Percentiles rank a stretch among this genome's conserved stretches.
These are phyloP conservation scores for Quadroppia sp. DNA, from an alignment of 2,888 invertebrate species.

Conservation along the genomic window DNA sequence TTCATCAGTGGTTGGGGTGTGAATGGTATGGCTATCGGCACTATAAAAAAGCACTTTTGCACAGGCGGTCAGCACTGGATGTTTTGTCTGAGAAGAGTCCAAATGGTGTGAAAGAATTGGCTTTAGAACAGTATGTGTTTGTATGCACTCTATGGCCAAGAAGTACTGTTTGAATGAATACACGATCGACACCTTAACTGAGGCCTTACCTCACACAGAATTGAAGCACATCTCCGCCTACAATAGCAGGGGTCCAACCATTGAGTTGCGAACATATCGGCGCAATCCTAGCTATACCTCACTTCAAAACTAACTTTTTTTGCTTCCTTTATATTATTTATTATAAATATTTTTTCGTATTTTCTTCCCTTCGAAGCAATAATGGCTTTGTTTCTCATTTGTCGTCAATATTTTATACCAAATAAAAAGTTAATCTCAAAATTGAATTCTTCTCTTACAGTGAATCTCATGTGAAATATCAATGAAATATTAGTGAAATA, in stretches of 20 bases:
- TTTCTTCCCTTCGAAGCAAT: not conserved
- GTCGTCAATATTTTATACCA: constrained; percentile 25
- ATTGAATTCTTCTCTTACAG: constrained; percentile 2
- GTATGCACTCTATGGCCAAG: constrained; percentile 2
- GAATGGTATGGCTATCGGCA: not conserved
- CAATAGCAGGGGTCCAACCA: constrained; percentile 31
- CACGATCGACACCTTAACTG: constrained; percentile 26
- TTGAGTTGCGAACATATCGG: not conserved
- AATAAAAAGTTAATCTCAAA: constrained; percentile 23
- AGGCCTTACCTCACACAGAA: constrained; percentile 28
- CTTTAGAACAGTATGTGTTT: not conserved
- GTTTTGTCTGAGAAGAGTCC: not conserved
- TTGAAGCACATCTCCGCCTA: constrained; percentile 32
- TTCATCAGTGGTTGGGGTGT: not conserved
- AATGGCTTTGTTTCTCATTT: constrained; percentile 31
- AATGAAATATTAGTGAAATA: too few species aligned
- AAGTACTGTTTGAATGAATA: not conserved
- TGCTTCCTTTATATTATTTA: constrained; percentile 28
- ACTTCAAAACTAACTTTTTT: constrained; percentile 4
- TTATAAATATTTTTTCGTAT: not conserved
- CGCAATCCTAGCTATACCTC: constrained; percentile 2
- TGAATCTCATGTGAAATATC: too few species aligned
- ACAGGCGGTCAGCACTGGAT: not conserved
- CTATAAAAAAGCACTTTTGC: not conserved
- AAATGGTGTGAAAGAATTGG: constrained; percentile 15